Base-by-base conservation (phyloP, 30 jellyfish, hydroid and myxozoan species). In the Cassiopea andromeda region DNA sequence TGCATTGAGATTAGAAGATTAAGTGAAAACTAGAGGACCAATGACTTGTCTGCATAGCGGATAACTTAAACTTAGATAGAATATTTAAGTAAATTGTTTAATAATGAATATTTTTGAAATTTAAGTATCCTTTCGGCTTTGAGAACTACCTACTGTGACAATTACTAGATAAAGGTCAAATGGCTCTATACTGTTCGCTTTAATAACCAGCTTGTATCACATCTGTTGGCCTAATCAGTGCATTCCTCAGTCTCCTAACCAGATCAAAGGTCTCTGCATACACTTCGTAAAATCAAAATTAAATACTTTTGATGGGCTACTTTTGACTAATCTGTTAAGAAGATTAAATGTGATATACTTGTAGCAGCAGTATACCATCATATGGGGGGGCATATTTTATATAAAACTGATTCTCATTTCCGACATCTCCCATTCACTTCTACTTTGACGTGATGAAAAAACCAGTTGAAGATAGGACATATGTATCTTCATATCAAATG, bases 221-320 rank as follows among this genome's bases (percentile, higher is more conserved):
- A 86, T 86, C 93, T 86, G 93, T 46, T 86, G n/a, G 59, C 18
- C 17, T 86, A 76, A 86, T 86, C 93, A 16, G 66, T 13, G 79
- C 84, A 17, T n/a, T 17, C 6, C 93, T 18, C 87, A 85, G 93
- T 76, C 45, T 74, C 18, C 64, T 12, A 58, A 85, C 93, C 93
- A 73, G 74, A 45, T 85, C 93, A 85, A 85, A 85, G 93, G 69
- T 14, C 7, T 15, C 54, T 64, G 38, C 87, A 81, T 60, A 1
- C 79, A 14, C 60, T 76, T 73, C 9, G 14, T 13, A 8, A 67
- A 27, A 81, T 7, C 54, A 58, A 80, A 80, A 57, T 80, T 60
- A 80, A 70, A 81, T 81, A 68, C 81, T 64, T 12, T 68, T 14
- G 60, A 66, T 64, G 66, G 47, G 48, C 46, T 44, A 69, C 60